Evolutionary conservation across 2,113 vertebrate genomes (phyloP).

Genomic region (Rhinogobius similis): DNA sequence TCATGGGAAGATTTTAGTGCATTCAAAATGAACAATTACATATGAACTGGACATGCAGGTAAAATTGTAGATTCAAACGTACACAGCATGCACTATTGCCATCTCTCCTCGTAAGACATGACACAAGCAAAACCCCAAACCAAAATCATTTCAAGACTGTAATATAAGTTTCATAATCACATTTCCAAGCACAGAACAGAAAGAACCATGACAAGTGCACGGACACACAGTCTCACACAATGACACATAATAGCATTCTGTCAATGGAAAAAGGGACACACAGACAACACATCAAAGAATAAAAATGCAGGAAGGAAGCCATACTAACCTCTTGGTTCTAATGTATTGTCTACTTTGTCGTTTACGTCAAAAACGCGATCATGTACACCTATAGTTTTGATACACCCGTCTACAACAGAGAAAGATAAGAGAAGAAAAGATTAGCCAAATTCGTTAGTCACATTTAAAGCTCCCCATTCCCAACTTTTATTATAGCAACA

Average conservation of each 20-base stretch:
- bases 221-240: constrained; percentile 13
- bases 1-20: neutral
- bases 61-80: neutral
- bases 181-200: neutral
- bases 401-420: constrained; percentile 99
- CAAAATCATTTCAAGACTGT: neutral
- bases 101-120: neutral
- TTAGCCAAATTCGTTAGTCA: constrained; percentile 95
- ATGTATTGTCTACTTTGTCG: constrained; percentile 99
- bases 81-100: neutral
- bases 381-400: constrained; percentile 99
- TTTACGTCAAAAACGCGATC: constrained; percentile 99
- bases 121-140: neutral
- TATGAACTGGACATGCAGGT: constrained; percentile 4
- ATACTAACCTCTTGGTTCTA: constrained; percentile 99
- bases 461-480: constrained; percentile 70
- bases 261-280: constrained; percentile 67
- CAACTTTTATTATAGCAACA: constrained; percentile 64
- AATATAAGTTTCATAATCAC: neutral
- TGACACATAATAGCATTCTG: constrained; percentile 20
- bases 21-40: neutral
- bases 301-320: constrained; percentile 86
- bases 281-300: constrained; percentile 77
- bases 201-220: constrained; percentile 21
- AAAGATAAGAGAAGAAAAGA: constrained; percentile 84